Evolutionary conservation across 2,888 invertebrate species (phyloP), one percentile per base, ranked within the genome.

Genomic region (Piscicola geometra): DNA sequence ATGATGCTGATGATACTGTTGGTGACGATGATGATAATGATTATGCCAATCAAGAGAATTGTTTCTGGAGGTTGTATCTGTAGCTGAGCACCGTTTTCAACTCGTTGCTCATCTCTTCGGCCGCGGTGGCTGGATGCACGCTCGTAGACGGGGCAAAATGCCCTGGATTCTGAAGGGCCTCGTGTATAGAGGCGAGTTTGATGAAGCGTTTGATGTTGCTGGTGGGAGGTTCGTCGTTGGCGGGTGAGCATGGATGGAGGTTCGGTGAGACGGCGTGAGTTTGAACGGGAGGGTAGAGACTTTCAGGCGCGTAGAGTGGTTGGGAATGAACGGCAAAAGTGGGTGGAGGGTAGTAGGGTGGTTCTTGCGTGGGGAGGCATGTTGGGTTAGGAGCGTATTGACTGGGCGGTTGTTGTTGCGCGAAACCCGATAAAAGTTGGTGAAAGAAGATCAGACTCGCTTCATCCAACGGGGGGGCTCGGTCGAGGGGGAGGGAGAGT

Each of bases 281-380:
- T 36, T 56, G 75, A 75, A 67, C 25, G 28, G 71, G 60, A 30
- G 30, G 52, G 50, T 50, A 52, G 28, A 21, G 70, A 75, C 71
- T 71, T 71, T 72, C 70, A 72, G 32, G 75, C 47, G 12, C 70
- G 25, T 72, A 67, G 25, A 33, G 75, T 72, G 12, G 69, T 35
- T 33, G 70, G 71, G 32, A 67, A 72, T 72, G 69, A 71, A 47
- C 47, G 25, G 47, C 50, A 75, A 35, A 30, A 75, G 47, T 71
- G 68, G 47, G 76, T 74, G 56, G 76, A 76, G n/a, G n/a, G n/a
- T n/a, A n/a, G n/a, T 60, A 71, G 35, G 28, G 72, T 74, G 47
- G 76, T 50, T 73, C 64, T 36, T 64, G 76, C 75, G 9, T 47
- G 73, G 36, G 60, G 9, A 21, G 12, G n/a, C n/a, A 15, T 28